phyloP scores from a whole-genome alignment of 2,888 invertebrate species.

The Eristalis intricaria region DNA sequence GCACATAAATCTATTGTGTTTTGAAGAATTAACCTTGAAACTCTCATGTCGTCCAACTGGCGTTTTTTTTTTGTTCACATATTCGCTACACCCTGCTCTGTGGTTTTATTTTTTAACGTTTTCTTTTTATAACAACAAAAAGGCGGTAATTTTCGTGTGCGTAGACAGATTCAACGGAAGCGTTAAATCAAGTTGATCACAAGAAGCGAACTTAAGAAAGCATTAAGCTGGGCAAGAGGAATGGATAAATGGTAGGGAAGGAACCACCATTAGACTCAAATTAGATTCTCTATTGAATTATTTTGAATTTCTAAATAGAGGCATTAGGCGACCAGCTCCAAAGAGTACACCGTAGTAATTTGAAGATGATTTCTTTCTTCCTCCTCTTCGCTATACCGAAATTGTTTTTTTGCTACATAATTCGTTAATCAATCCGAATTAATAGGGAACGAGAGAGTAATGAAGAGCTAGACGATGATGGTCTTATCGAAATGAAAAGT shows the following conservation, averaged over 20 bases:
- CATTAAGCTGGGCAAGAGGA: not conserved
- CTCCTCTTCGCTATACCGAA: not conserved
- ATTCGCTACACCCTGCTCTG: slow-evolving; percentile 2
- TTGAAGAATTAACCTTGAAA: slow-evolving; percentile 41
- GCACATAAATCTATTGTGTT: slow-evolving; percentile 11
- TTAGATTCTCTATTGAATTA: slow-evolving; percentile 24
- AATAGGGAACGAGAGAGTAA: not conserved
- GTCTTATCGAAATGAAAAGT: slow-evolving; percentile 12
- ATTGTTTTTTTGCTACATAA: not conserved
- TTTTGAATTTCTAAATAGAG: slow-evolving; percentile 26
- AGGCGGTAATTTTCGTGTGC: not conserved
- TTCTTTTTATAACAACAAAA: slow-evolving; percentile 11
- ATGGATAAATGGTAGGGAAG: not conserved
- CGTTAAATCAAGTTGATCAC: slow-evolving; percentile 25
- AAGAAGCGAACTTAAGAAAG: not conserved
- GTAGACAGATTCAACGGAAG: slow-evolving; percentile 27
- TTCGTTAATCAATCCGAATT: slow-evolving; percentile 2
- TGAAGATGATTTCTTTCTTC: slow-evolving; percentile 19
- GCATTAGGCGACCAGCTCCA: not conserved
- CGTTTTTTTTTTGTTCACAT: slow-evolving; percentile 11
- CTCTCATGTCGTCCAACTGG: not conserved
- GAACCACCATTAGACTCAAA: not conserved
- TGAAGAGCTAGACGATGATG: not conserved
- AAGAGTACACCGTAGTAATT: no score
- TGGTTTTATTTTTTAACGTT: not conserved